Evolutionary conservation across 2,113 vertebrate species (phyloP), one percentile per base, ranked within the genome.

Genomic region (Cyprinodon variegatus): DNA sequence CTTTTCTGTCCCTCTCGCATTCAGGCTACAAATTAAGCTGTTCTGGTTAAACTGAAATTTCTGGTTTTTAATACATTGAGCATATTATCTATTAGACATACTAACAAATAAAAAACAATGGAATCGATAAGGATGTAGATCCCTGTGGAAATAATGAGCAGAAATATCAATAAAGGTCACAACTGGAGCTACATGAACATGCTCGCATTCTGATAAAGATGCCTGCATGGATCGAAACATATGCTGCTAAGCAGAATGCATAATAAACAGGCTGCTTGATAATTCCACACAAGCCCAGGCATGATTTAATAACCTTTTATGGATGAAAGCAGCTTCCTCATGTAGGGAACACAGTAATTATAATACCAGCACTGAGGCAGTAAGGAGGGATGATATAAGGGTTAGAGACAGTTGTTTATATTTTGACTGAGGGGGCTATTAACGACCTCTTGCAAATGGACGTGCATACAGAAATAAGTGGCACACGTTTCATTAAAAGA

Each of bases 301-400:
- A 36, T 82, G 79, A 84, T 88, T 90, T 86, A 88, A 89, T 87
- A 78, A 91, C 82, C 45, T 29, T 74, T 83, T 76, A 77, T 77
- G 64, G 78, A 77, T 82, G 68, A 64, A 78, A 63, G 69, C 63
- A 36, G 63, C 62, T 79, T 78, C 38, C 64, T 74, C 68, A 14
- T 40, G 57, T 66, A 67, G 8, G 1, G 29, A 65, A 70, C 79
- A 61, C 76, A 68, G 45, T 83, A 75, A 80, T 70, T 76, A 77
- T 65, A 61, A 65, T 59, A 82, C 76, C 63, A 74, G 66, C 74
- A 14, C 7, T 13, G 37, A 60, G 39, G 53, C 46, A 53, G 59
- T 38, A 40, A 48, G 38, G 14, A 64, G 39, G 63, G 50, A 3
- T n/a, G 65, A 71, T 72, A 45, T 60, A 62, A 61, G n/a, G 39